Evolutionary conservation across 1,140 invertebrate genomes (phyloP).

Genomic region (Sminthurides bifidus): DNA sequence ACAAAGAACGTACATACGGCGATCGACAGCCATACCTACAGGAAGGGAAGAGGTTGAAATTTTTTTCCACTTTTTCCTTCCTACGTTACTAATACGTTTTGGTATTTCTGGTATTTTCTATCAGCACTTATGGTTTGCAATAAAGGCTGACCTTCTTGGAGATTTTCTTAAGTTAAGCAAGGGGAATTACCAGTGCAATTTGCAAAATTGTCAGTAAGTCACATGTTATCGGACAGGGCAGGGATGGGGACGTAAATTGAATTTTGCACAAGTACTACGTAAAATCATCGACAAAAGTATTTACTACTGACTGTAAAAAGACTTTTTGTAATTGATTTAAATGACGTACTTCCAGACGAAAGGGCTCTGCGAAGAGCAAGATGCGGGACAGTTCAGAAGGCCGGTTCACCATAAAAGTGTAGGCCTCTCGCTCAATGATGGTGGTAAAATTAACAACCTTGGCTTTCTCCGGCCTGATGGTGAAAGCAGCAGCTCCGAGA

Average conservation of each 20-base stretch:
- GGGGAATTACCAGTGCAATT: too few species aligned
- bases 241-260: constrained; percentile 1
- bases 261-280: neutral
- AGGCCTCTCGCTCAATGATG: constrained; percentile 62
- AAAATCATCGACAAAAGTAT: neutral
- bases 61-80: too few species aligned
- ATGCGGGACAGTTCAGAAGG: constrained; percentile 64
- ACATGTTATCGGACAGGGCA: too few species aligned
- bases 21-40: constrained; percentile 69
- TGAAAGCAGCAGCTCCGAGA: constrained; percentile 58
- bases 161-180: too few species aligned
- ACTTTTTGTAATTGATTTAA: constrained; percentile 1
- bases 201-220: neutral
- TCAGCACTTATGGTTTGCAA: too few species aligned
- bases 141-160: too few species aligned
- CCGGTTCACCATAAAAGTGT: constrained; percentile 60
- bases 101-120: too few species aligned
- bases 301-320: neutral
- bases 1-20: constrained; percentile 56
- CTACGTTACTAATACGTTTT: too few species aligned
- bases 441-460: constrained; percentile 62
- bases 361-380: constrained; percentile 72
- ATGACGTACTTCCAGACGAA: constrained; percentile 54
- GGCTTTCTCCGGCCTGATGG: constrained; percentile 49
- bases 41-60: constrained; percentile 4